A percentile compares a stretch with the other conserved stretches of the same genome.
phyloP scores from a whole-genome alignment of 2,888 invertebrate genomes.

The Ganaspis brasiliensis region DNA sequence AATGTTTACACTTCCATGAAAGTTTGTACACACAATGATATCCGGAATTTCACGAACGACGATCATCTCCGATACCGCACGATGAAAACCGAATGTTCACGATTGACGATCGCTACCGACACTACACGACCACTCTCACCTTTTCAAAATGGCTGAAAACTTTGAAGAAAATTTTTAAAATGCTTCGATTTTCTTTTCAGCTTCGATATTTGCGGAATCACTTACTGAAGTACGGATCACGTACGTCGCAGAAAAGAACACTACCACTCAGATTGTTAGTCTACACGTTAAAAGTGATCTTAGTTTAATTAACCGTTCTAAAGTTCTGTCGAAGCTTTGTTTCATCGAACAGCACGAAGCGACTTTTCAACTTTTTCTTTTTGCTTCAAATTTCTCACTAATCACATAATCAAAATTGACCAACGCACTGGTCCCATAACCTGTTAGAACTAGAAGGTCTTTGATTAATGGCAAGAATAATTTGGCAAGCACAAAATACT shows the following conservation, averaged over 20 bases:
- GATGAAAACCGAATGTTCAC: neutral
- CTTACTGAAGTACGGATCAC: too few species aligned
- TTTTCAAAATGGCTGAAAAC: neutral
- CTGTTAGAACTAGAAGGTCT: neutral
- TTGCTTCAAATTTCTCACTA: neutral
- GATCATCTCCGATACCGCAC: neutral
- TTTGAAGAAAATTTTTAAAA: neutral
- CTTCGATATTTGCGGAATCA: neutral
- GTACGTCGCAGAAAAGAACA: too few species aligned
- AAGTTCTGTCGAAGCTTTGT: neutral
- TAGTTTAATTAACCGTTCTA: neutral
- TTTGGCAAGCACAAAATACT: neutral
- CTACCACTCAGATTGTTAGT: neutral
- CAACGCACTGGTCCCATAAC: neutral
- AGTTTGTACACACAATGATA: neutral
- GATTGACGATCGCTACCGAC: neutral
- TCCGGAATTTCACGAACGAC: neutral
- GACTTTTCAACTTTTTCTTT: neutral
- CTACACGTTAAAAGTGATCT: neutral
- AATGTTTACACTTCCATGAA: neutral
- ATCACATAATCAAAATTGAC: neutral
- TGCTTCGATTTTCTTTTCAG: neutral
- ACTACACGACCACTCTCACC: neutral
- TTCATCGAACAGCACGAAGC: neutral
- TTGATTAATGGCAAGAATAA: neutral